Evolutionary conservation across 2,797 vertebrate genomes (phyloP).

Genomic region (Neostethus bicornis): DNA sequence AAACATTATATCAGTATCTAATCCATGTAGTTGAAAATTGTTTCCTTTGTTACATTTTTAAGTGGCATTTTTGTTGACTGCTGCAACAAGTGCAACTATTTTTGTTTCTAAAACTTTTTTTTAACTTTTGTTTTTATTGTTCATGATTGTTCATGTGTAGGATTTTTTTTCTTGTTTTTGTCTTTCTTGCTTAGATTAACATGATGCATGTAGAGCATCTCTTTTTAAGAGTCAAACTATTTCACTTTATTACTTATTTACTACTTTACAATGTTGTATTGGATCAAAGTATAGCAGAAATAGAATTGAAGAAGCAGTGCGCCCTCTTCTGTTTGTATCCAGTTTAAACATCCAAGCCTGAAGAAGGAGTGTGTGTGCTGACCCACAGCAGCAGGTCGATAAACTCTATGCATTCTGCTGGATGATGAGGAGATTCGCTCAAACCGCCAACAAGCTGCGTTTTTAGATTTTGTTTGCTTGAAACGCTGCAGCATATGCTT

Average conservation of each 20-base stretch:
- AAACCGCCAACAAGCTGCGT: conserved; percentile 32
- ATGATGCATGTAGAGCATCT: neutral
- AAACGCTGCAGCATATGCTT: conserved; percentile 65
- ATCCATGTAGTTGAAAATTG: too few species aligned
- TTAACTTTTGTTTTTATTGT: neutral
- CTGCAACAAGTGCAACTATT: conserved; percentile 21
- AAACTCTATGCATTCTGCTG: neutral
- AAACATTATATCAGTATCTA: neutral
- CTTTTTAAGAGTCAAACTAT: neutral
- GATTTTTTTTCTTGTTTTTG: neutral
- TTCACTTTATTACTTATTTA: neutral
- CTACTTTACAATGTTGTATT: neutral
- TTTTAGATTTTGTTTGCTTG: conserved; percentile 30
- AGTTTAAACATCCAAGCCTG: conserved; percentile 38
- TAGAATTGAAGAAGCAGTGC: conserved; percentile 46
- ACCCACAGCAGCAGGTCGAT: conserved; percentile 1
- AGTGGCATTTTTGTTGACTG: neutral
- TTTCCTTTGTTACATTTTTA: too few species aligned
- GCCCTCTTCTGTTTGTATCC: conserved; percentile 65
- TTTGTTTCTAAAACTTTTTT: neutral
- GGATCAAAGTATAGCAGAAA: neutral
- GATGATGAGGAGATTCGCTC: neutral
- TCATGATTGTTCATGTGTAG: neutral
- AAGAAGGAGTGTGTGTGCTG: conserved; percentile 4
- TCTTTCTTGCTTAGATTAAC: neutral